A percentile compares a stretch with the other conserved stretches of the same genome.
Evolutionary conservation across 2,888 invertebrate genomes (phyloP).

Genomic region (Eilema griseolum): DNA sequence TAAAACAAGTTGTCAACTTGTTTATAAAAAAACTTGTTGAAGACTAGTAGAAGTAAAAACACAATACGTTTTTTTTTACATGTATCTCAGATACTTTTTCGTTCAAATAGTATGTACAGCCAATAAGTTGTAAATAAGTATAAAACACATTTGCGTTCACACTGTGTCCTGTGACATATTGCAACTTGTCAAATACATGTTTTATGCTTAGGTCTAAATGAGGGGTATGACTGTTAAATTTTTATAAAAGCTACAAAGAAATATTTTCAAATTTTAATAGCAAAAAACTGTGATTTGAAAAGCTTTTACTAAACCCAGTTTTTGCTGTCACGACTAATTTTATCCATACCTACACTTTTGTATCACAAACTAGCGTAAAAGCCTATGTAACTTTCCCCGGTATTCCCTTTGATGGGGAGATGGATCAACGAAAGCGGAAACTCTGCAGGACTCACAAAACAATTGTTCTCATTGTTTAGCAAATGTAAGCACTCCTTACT

Average conservation of each 20-base stretch:
- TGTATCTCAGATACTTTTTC: too few relatives aligned
- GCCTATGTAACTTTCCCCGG: not conserved
- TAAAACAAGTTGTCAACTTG: too few relatives aligned
- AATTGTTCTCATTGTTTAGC: constrained; percentile 48
- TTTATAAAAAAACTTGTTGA: too few relatives aligned
- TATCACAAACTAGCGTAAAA: constrained; percentile 11
- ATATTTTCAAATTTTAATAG: not conserved
- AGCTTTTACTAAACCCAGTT: not conserved
- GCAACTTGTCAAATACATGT: too few relatives aligned
- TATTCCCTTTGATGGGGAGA: constrained; percentile 37
- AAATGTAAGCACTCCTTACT: constrained; percentile 18
- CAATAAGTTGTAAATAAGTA: too few relatives aligned
- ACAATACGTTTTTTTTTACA: too few relatives aligned
- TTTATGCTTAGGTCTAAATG: too few relatives aligned
- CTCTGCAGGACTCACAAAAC: constrained; percentile 38
- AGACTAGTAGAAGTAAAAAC: too few relatives aligned
- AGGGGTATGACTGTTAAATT: not conserved
- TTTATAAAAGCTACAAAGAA: not conserved
- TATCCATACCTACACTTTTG: not conserved
- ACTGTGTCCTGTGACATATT: too few relatives aligned
- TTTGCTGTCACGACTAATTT: not conserved
- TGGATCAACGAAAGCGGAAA: constrained; percentile 44
- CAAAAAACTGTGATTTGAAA: not conserved
- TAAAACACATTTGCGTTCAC: too few relatives aligned
- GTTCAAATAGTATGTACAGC: too few relatives aligned